These are phyloP conservation scores for Helarctos malayanus DNA, from an alignment of 2,797 vertebrate genomes.

Conservation along the genomic window DNA sequence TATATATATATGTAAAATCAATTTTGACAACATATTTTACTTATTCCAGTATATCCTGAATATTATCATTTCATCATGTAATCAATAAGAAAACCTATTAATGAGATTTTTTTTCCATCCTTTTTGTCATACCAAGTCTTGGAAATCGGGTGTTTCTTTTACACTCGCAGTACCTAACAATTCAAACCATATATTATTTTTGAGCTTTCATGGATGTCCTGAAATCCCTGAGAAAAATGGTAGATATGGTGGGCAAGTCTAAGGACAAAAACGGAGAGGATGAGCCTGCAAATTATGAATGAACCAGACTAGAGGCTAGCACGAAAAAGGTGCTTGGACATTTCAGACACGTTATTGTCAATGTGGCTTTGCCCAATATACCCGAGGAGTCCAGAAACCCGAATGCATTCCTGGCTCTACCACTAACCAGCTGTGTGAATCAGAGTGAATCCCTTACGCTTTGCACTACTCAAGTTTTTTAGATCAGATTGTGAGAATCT, in stretches of 20 bases:
- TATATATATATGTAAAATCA: not conserved
- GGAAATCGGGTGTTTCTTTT: constrained; percentile 36
- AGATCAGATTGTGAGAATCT: not conserved
- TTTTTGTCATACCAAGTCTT: not conserved
- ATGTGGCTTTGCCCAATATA: not conserved
- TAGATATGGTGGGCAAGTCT: not conserved
- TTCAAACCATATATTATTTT: not conserved
- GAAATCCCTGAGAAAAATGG: not conserved
- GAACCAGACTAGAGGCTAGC: not conserved
- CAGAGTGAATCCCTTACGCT: not conserved
- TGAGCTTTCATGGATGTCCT: not conserved
- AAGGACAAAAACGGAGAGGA: constrained; percentile 5
- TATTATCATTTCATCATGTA: constrained; percentile 16
- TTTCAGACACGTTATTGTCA: not conserved
- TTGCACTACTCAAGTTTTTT: constrained; percentile 21
- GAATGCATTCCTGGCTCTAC: not conserved
- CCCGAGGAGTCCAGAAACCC: not conserved
- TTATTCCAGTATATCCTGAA: not conserved
- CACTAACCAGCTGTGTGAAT: not conserved
- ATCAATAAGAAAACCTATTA: not conserved
- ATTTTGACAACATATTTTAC: constrained; percentile 24
- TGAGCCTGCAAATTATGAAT: not conserved
- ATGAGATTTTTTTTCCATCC: constrained; percentile 1
- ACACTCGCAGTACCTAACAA: not conserved
- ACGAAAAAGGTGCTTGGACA: not conserved